These are phyloP conservation scores for Sturnus vulgaris DNA, from an alignment of 2,113 vertebrate genomes.

Conservation along the genomic window DNA sequence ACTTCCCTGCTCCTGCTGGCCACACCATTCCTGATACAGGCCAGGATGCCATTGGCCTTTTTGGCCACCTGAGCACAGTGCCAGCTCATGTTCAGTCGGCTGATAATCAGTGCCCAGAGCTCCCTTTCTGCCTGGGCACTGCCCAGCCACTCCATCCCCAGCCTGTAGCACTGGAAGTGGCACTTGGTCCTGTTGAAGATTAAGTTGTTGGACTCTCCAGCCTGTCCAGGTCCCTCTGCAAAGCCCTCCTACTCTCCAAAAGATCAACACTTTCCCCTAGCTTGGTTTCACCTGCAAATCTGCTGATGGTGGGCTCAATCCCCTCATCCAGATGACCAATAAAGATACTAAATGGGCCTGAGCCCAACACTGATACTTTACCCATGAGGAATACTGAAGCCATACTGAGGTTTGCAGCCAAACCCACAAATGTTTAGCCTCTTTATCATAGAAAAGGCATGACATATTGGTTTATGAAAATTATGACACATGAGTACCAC, in stretches of 20 bases:
- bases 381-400: not conserved
- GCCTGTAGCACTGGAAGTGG: fast-evolving
- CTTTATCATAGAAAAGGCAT: not conserved
- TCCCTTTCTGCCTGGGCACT: fast-evolving
- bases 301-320: not conserved
- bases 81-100: not conserved
- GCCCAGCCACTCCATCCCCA: not conserved
- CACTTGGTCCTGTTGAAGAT: not conserved
- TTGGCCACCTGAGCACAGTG: not conserved
- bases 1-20: not conserved
- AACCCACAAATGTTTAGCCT: not conserved
- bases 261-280: not conserved
- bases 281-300: not conserved
- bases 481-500: not conserved
- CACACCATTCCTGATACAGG: not conserved
- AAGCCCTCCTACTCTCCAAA: not conserved
- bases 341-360: not conserved
- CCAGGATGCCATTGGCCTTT: not conserved
- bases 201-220: not conserved
- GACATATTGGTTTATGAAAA: not conserved
- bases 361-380: not conserved
- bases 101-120: too few species aligned
- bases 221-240: not conserved
- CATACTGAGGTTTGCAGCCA: not conserved
- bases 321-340: not conserved